Evolutionary conservation across 2,888 invertebrate species (phyloP).

Genomic region (Aporophyla nigra): DNA sequence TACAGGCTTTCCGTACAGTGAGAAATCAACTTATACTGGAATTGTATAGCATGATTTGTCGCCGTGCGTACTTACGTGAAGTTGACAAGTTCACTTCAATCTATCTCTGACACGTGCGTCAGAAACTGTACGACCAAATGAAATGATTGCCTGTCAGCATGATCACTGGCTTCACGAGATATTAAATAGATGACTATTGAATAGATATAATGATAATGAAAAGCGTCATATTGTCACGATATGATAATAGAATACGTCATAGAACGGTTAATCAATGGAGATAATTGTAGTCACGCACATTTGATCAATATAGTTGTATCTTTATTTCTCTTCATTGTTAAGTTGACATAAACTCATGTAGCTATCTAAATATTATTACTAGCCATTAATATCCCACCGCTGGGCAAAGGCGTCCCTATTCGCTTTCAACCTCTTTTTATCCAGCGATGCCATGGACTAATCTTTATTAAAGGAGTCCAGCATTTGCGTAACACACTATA

Average conservation of each 20-base stretch:
- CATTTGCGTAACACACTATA: too few relatives aligned
- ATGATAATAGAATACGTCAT: constrained; percentile 5
- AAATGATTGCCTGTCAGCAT: background rate
- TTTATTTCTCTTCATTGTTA: background rate
- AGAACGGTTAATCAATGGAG: background rate
- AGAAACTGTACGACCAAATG: background rate
- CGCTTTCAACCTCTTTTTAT: too few relatives aligned
- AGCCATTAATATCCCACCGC: too few relatives aligned
- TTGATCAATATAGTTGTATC: background rate
- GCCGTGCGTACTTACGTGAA: background rate
- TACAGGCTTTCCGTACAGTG: too few relatives aligned
- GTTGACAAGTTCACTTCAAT: background rate
- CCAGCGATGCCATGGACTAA: too few relatives aligned
- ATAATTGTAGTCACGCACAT: constrained; percentile 1
- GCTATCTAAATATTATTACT: too few relatives aligned
- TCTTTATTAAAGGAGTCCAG: too few relatives aligned
- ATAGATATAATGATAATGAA: constrained; percentile 23
- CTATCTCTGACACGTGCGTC: background rate
- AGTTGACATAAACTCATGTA: background rate
- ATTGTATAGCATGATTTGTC: too few relatives aligned
- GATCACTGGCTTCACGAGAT: constrained; percentile 1
- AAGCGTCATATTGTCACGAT: background rate
- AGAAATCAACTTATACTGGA: too few relatives aligned
- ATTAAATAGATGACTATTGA: constrained; percentile 8
- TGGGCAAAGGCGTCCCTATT: too few relatives aligned